Evolutionary conservation across 2,888 invertebrate genomes (phyloP), one percentile per base, ranked within the genome.

Genomic region (Calameuta filiformis): DNA sequence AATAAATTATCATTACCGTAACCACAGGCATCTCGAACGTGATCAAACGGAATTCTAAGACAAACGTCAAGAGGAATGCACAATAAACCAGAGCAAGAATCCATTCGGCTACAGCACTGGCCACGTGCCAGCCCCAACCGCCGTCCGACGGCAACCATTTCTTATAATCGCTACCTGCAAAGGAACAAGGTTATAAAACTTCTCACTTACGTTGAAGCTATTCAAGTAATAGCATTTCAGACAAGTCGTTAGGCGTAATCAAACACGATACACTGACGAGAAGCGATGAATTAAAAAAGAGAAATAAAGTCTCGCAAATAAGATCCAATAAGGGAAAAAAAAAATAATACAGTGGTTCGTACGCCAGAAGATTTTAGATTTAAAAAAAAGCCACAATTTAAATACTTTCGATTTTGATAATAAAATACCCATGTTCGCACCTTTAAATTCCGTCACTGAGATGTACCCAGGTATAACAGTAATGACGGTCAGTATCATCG

Each of bases 41-140:
- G 69, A 89, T 87, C n/a, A 85, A 77, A 76, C 92, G 92, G 85
- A 94, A 94, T 83, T 94, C 94, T 23, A 91, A 89, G 33, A 92
- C 92, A 83, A 93, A 93, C 1, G 93, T 93, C 4, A 93, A 87
- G 73, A 94, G 91, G 86, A 92, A 94, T 37, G 92, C 82, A 83
- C 93, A 92, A 81, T 93, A 92, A 30, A 92, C 87, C 23, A 92
- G 89, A 1, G 93, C 93, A 82, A 93, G 91, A 11, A 92, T 86
- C 94, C 94, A 94, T 86, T 94, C 94, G 33, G 92, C 92, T 31
- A 91, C 90, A 1, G 93, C 93, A 78, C 93, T 93, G 31, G 92
- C 89, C 4, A 93, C 92, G 85, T 94, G 94, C 78, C 92, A 91
- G 1, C 85, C 88, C 92, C 93, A 94, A 12, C 93, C 94, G 68